Evolutionary conservation across 2,888 invertebrate species (phyloP), one percentile per base, ranked within the genome.

Genomic region (Drosophila antonietae): DNA sequence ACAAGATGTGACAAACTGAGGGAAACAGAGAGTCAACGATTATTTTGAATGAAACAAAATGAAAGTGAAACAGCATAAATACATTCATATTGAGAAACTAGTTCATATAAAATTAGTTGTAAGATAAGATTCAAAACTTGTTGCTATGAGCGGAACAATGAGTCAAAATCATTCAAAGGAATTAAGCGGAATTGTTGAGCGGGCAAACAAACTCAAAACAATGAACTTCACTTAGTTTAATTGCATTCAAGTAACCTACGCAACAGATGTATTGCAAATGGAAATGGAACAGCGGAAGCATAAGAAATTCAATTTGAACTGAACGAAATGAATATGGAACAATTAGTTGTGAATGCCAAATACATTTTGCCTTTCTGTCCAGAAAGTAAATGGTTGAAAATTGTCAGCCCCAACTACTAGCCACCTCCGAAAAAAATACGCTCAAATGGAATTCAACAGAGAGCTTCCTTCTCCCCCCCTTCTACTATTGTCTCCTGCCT

Each of bases 391-490:
- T 60, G 31, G 41, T 52, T 60, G 39, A n/a, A 33, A 60, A 33
- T 10, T 39, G 39, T 23, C 35, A 12, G 9, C 39, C n/a, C 57
- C 46, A 20, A 6, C 20, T 9, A 7, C 39, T 8, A 8, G 23
- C 1, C 14, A 1, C 23, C 20, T 6, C 2, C 1, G 23, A 58
- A n/a, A 58, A 23, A 53, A 52, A 37, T 37, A 23, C 37, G 37
- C 53, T 39, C n/a, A 55, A 55, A 55, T 55, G 39, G 55, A 55
- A 41, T 55, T 41, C 28, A 28, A 55, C 39, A 55, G 23, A 55
- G 39, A 46, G 18, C 5, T 28, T 3, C 7, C 20, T 14, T 7
- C 1, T 14, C 5, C 5, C 18, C 44, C 1, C n/a, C 14, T 39
- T 14, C 5, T 0, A 6, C 14, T 2, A 28, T 28, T 28, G 28